Evolutionary conservation across 2,113 vertebrate species (phyloP).

Genomic region (Eurypyga helias): DNA sequence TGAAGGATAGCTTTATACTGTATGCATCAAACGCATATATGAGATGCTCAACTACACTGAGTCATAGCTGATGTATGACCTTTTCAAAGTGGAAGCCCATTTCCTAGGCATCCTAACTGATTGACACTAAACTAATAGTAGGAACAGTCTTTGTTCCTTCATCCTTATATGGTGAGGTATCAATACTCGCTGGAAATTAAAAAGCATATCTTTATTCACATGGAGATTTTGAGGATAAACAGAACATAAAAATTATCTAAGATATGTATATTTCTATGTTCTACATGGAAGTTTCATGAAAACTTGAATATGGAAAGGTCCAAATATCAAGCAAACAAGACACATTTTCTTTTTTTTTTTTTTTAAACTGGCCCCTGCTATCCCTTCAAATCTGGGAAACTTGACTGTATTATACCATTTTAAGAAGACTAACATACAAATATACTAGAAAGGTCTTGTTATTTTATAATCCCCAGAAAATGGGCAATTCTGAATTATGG

Average conservation of each 20-base stretch:
- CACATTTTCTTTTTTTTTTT: background rate
- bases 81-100: background rate
- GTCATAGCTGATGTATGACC: background rate
- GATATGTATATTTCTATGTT: background rate
- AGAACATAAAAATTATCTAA: background rate
- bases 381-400: background rate
- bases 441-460: background rate
- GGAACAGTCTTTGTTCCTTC: rapidly evolving
- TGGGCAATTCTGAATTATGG: background rate
- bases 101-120: background rate
- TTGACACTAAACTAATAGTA: background rate
- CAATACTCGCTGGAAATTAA: background rate
- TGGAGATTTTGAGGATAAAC: background rate
- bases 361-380: rapidly evolving
- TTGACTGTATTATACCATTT: background rate
- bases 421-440: background rate
- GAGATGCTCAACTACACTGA: background rate
- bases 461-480: background rate
- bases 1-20: background rate
- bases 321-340: background rate
- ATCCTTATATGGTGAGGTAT: background rate
- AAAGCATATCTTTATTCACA: background rate
- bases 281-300: background rate
- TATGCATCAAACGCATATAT: background rate
- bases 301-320: background rate